phyloP scores from a whole-genome alignment of 2,888 invertebrate genomes.

The Lithophane socia region DNA sequence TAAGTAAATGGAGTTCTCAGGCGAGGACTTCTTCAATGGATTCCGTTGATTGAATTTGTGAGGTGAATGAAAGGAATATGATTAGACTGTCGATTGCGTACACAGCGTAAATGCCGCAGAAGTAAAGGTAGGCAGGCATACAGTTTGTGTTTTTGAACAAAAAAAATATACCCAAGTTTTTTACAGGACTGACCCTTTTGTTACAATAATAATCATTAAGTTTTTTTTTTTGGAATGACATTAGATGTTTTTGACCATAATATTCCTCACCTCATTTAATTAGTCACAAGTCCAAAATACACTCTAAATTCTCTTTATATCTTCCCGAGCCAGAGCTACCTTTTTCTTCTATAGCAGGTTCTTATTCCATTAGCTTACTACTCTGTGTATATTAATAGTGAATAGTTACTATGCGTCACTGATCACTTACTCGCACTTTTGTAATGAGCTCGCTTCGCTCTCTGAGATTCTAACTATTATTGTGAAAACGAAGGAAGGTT shows the following conservation, averaged over 20 bases:
- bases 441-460: conserved; percentile 47
- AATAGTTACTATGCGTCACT: conserved; percentile 49
- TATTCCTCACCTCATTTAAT: neutral
- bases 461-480: conserved; percentile 23
- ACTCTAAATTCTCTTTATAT: neutral
- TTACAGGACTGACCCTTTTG: neutral
- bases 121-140: neutral
- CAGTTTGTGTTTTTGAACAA: neutral
- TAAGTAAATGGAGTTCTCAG: conserved; percentile 29
- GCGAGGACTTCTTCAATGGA: neutral
- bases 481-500: neutral
- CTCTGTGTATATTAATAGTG: conserved; percentile 33
- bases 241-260: neutral
- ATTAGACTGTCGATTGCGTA: conserved; percentile 8
- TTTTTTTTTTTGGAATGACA: neutral
- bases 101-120: neutral
- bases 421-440: conserved; percentile 58
- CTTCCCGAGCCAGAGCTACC: neutral
- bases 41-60: conserved; percentile 10
- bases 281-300: neutral
- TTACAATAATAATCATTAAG: neutral
- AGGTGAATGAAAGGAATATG: conserved; percentile 3
- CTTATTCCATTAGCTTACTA: conserved; percentile 17
- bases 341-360: neutral
- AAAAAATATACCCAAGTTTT: neutral